phyloP scores from a whole-genome alignment of 2,797 vertebrate genomes.

The Typhlichthys eigenmanni region DNA sequence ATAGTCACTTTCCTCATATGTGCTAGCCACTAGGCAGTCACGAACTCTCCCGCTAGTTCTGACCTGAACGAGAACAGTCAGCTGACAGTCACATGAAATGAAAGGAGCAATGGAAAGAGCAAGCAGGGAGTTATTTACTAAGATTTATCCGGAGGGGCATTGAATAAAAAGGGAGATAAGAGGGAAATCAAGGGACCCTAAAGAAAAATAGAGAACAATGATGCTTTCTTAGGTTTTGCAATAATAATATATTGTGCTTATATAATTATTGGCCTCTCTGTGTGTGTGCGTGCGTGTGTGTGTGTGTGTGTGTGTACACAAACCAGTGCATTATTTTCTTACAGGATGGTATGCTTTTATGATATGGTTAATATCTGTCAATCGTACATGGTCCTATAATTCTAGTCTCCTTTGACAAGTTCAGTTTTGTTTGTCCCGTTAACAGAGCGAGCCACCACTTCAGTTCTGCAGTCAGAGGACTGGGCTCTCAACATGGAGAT shows the following conservation, averaged over 20 bases:
- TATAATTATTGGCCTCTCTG: too few species aligned
- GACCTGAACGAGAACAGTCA: conserved; percentile 63
- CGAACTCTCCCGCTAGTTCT: conserved; percentile 35
- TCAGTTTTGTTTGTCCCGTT: conserved; percentile 12
- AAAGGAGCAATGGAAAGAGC: conserved; percentile 30
- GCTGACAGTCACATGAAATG: conserved; percentile 84
- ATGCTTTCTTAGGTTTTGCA: conserved; percentile 21
- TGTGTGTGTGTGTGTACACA: too few species aligned
- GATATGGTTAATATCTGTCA: too few species aligned
- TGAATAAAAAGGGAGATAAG: conserved; percentile 5
- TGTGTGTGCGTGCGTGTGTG: too few species aligned
- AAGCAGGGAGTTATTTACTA: neutral
- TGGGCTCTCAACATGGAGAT: conserved; percentile 99
- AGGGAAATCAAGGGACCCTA: conserved; percentile 10
- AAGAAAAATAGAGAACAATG: conserved; percentile 18
- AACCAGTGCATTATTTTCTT: too few species aligned
- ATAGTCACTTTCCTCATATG: conserved; percentile 21
- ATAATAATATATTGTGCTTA: too few species aligned
- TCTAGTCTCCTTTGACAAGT: neutral
- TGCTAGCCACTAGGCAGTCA: conserved; percentile 28
- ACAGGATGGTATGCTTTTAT: too few species aligned
- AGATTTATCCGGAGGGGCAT: neutral
- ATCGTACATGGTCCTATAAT: too few species aligned
- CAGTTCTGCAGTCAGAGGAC: conserved; percentile 85
- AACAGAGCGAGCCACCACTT: conserved; percentile 88